These are phyloP conservation scores for Caenorhabditis macrosperma DNA, from an alignment of 2,888 invertebrate species.

Conservation along the genomic window DNA sequence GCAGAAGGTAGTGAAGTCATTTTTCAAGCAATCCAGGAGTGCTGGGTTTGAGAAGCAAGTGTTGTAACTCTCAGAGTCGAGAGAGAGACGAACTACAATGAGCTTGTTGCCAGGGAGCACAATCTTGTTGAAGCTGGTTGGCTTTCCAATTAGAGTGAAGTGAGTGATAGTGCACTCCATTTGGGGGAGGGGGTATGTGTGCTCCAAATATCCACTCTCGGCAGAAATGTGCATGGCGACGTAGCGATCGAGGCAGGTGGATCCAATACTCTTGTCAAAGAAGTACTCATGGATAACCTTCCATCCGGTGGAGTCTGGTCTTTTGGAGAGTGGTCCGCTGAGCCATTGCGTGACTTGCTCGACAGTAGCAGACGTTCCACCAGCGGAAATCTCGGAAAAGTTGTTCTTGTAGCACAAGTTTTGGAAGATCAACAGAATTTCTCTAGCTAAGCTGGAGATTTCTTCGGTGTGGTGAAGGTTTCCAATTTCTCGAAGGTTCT, in stretches of 20 bases:
- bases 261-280: conserved; percentile 69
- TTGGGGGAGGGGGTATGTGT: conserved; percentile 53
- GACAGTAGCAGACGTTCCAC: conserved; percentile 26
- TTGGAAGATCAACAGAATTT: conserved; percentile 60
- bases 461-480: conserved; percentile 71
- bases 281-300: conserved; percentile 78
- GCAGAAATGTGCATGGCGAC: conserved; percentile 62
- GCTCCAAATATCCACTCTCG: conserved; percentile 63
- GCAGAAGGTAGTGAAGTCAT: conserved; percentile 22
- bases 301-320: conserved; percentile 50
- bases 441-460: conserved; percentile 63
- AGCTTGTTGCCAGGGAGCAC: conserved; percentile 49
- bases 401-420: conserved; percentile 59
- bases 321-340: conserved; percentile 17
- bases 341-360: conserved; percentile 47
- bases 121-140: conserved; percentile 51
- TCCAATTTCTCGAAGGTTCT: conserved; percentile 70
- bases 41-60: conserved; percentile 29
- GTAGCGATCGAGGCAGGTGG: conserved; percentile 35
- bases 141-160: conserved; percentile 37
- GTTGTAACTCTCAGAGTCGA: conserved; percentile 32
- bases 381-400: conserved; percentile 32
- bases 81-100: conserved; percentile 45
- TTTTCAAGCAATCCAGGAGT: conserved; percentile 41
- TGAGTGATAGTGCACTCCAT: conserved; percentile 45